Percentiles rank a stretch among this genome's conserved stretches.
Conservation (phyloP, 2,113 vertebrate genomes). For the Chloropsis cyanopogon region DNA sequence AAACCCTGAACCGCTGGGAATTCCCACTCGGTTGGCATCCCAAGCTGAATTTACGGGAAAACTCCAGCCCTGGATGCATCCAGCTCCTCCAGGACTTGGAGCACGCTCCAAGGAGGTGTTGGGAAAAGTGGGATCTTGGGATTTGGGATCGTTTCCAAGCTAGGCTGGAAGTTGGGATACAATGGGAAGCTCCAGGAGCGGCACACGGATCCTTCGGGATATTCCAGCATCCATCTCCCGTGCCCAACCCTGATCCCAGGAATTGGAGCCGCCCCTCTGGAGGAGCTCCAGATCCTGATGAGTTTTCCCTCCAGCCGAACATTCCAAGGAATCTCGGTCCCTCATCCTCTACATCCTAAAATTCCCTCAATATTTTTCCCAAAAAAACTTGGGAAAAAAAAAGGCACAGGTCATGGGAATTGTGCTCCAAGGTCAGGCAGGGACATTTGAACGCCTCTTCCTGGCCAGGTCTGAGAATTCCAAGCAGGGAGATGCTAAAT, state of each 20-base stretch:
- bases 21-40: accelerated
- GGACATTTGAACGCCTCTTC: not conserved
- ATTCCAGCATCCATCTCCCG: not conserved
- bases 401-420: not conserved
- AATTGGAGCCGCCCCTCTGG: accelerated
- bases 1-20: not conserved
- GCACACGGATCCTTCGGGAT: accelerated
- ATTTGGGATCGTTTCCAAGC: accelerated
- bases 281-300: not conserved
- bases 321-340: not conserved
- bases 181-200: not conserved
- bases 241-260: accelerated
- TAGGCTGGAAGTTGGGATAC: not conserved
- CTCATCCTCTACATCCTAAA: not conserved
- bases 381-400: not conserved
- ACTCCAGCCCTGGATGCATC: not conserved
- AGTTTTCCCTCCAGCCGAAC: not conserved
- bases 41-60: not conserved
- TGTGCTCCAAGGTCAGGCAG: not conserved
- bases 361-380: not conserved
- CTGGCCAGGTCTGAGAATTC: not conserved
- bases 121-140: not conserved
- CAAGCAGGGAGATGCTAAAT: not conserved
- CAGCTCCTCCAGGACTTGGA: not conserved
- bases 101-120: not conserved